Conservation (phyloP, 2,888 invertebrate genomes). For the Ophioninae sp. region DNA sequence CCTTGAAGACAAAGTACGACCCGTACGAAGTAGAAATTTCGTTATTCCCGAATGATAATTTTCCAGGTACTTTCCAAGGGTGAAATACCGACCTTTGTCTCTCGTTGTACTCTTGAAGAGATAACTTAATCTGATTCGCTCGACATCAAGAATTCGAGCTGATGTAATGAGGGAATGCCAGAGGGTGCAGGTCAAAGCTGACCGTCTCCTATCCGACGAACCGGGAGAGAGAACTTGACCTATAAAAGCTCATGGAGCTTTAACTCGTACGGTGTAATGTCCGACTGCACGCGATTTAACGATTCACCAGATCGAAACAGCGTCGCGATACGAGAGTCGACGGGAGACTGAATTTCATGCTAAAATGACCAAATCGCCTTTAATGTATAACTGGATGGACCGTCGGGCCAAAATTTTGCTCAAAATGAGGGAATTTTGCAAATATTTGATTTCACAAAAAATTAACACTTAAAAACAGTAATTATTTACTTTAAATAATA, state of each 20-base stretch:
- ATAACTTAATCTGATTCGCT: background rate
- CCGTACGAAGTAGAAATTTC: background rate
- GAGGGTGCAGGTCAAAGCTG: conserved; percentile 59
- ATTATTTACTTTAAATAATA: too few species aligned
- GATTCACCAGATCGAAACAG: conserved; percentile 58
- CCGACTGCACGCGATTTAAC: conserved; percentile 70
- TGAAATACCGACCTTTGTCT: background rate
- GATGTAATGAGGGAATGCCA: conserved; percentile 32
- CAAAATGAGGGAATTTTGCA: background rate
- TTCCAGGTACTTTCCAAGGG: background rate
- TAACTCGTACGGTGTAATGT: conserved; percentile 63
- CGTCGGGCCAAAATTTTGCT: background rate
- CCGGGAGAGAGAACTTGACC: conserved; percentile 71
- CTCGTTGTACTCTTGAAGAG: background rate
- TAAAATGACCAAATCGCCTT: background rate
- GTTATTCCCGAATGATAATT: background rate
- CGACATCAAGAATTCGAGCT: conserved; percentile 8
- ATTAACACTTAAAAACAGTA: too few species aligned
- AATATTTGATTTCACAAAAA: too few species aligned
- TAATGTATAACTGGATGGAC: background rate
- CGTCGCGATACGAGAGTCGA: conserved; percentile 33
- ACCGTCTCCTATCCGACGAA: conserved; percentile 61
- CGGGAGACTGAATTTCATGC: conserved; percentile 6
- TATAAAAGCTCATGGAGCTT: conserved; percentile 72
- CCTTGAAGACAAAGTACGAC: background rate